phyloP scores from a whole-genome alignment of 2,888 invertebrate species.

The Lobophora halterata region DNA sequence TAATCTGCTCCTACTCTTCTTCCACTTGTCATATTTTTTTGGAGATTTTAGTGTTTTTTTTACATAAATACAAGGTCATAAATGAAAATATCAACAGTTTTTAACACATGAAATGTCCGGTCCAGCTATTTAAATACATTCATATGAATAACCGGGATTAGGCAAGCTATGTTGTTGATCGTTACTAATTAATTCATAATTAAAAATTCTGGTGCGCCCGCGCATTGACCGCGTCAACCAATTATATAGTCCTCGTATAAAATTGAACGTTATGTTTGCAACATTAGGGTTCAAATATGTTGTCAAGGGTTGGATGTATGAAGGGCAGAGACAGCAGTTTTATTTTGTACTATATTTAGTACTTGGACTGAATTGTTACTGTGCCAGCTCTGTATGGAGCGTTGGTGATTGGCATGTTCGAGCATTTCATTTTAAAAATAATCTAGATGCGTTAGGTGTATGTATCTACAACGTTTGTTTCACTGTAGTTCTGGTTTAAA shows the following conservation, averaged over 20 bases:
- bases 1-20: background rate
- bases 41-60: no score
- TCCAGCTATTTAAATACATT: conserved; percentile 36
- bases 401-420: conserved; percentile 61
- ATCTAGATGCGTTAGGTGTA: conserved; percentile 3
- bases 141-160: conserved; percentile 59
- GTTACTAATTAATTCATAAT: conserved; percentile 79
- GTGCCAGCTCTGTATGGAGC: conserved; percentile 66
- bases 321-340: conserved; percentile 80
- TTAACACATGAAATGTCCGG: conserved; percentile 1
- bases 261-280: conserved; percentile 54
- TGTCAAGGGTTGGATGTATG: conserved; percentile 59
- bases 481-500: no score
- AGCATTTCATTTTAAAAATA: conserved; percentile 38
- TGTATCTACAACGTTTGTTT: no score
- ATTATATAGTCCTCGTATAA: conserved; percentile 59
- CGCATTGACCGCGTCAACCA: conserved; percentile 70
- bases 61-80: no score
- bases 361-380: conserved; percentile 75
- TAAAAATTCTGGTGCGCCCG: conserved; percentile 79
- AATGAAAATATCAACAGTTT: no score
- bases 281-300: conserved; percentile 51
- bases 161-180: conserved; percentile 73
- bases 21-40: no score
- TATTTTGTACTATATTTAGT: conserved; percentile 80